Conservation (phyloP, 64 coral and sea anemone genomes). For the Pocillopora verrucosa region DNA sequence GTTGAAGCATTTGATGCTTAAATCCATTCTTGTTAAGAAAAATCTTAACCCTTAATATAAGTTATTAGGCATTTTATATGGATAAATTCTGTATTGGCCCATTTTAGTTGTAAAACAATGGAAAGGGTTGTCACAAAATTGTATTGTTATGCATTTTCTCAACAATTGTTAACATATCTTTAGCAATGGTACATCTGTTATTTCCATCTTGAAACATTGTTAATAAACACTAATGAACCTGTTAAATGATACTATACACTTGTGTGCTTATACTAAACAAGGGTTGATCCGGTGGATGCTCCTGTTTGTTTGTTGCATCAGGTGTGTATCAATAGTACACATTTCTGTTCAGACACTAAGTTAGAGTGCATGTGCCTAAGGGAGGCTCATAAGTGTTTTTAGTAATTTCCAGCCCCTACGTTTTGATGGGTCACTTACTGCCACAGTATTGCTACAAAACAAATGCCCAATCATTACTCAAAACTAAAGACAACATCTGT, state of each 20-base stretch:
- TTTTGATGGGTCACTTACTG: neutral
- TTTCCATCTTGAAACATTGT: neutral
- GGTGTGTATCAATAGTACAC: neutral
- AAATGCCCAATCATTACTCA: neutral
- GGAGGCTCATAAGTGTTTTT: neutral
- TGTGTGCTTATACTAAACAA: slow-evolving; percentile 1
- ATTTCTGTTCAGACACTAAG: slow-evolving; percentile 1
- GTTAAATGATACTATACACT: neutral
- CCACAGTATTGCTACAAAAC: neutral
- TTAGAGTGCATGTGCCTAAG: neutral
- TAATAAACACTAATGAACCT: neutral
- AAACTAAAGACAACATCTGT: neutral
- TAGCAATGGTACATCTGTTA: neutral
- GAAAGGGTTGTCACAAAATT: slow-evolving; percentile 9
- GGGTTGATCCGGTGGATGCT: neutral
- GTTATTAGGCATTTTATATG: neutral
- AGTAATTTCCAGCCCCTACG: neutral
- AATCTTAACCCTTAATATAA: too few species aligned
- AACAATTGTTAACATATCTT: neutral
- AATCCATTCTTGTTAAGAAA: too few species aligned
- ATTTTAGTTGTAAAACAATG: neutral
- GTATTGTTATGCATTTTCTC: slow-evolving; percentile 15
- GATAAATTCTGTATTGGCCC: neutral
- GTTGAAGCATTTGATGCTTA: neutral
- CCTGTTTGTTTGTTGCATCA: neutral